A percentile compares a stretch with the other conserved stretches of the same genome.
These are phyloP conservation scores for Troilus luridus DNA, from an alignment of 2,888 invertebrate species.

Conservation along the genomic window DNA sequence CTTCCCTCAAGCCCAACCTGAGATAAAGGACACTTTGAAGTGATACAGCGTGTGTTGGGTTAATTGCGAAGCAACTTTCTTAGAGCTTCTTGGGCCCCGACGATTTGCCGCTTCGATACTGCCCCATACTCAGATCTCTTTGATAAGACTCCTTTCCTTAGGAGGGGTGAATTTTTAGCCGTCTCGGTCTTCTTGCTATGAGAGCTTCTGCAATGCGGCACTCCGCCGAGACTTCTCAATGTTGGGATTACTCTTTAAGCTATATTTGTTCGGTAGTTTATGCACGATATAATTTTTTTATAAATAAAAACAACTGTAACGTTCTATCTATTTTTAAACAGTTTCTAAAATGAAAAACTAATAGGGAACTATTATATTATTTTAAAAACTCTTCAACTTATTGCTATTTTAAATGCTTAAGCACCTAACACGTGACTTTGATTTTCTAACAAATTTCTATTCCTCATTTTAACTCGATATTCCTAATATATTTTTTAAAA, in stretches of 20 bases:
- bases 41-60: not conserved
- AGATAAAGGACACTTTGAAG: not conserved
- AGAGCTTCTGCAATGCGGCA: slow-evolving; percentile 21
- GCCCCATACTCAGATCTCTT: slow-evolving; percentile 14
- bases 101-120: slow-evolving; percentile 31
- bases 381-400: too few species aligned
- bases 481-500: too few species aligned
- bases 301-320: too few species aligned
- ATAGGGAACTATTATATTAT: too few species aligned
- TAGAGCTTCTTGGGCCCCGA: not conserved
- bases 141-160: not conserved
- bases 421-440: too few species aligned
- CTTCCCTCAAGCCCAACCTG: not conserved
- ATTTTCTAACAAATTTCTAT: too few species aligned
- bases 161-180: slow-evolving; percentile 21
- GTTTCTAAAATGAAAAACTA: too few species aligned
- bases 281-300: not conserved
- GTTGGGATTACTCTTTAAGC: not conserved
- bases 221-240: slow-evolving; percentile 2
- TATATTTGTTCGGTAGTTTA: not conserved
- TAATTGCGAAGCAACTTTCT: not conserved
- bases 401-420: too few species aligned
- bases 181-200: slow-evolving; percentile 6
- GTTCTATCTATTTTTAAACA: too few species aligned
- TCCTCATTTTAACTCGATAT: too few species aligned